phyloP scores from a whole-genome alignment of 2,797 vertebrate species.

The Dipus sagitta region DNA sequence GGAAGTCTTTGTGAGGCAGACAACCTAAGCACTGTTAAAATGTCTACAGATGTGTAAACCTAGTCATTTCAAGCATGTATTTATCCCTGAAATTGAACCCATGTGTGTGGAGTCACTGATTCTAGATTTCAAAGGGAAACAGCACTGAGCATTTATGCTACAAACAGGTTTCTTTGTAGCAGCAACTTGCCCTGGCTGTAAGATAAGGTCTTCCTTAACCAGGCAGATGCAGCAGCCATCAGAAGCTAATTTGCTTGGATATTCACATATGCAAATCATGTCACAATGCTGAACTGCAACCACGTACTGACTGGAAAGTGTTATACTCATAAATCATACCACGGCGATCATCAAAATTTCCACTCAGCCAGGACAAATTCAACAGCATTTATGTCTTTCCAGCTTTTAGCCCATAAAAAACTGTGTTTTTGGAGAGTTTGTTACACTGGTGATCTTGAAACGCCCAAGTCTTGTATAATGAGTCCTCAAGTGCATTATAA shows the following conservation, averaged over 20 bases:
- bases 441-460: constrained; percentile 90
- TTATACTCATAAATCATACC: constrained; percentile 95
- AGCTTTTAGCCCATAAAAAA: constrained; percentile 90
- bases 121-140: constrained; percentile 81
- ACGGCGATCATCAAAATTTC: constrained; percentile 96
- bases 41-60: constrained; percentile 82
- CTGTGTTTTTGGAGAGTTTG: constrained; percentile 88
- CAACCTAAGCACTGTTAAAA: constrained; percentile 80
- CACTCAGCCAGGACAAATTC: constrained; percentile 95
- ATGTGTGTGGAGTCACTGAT: constrained; percentile 76
- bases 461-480: constrained; percentile 90
- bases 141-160: constrained; percentile 71
- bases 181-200: constrained; percentile 91
- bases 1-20: constrained; percentile 81
- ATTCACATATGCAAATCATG: constrained; percentile 98
- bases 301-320: constrained; percentile 96
- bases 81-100: constrained; percentile 83
- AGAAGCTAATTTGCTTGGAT: constrained; percentile 94
- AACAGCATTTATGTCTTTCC: constrained; percentile 90
- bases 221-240: constrained; percentile 96
- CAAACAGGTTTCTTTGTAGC: constrained; percentile 78
- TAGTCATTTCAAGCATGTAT: constrained; percentile 75
- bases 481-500: constrained; percentile 91
- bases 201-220: constrained; percentile 90
- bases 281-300: constrained; percentile 94